Base-by-base conservation (phyloP, 2,113 vertebrate species). In the Orycteropus afer region DNA sequence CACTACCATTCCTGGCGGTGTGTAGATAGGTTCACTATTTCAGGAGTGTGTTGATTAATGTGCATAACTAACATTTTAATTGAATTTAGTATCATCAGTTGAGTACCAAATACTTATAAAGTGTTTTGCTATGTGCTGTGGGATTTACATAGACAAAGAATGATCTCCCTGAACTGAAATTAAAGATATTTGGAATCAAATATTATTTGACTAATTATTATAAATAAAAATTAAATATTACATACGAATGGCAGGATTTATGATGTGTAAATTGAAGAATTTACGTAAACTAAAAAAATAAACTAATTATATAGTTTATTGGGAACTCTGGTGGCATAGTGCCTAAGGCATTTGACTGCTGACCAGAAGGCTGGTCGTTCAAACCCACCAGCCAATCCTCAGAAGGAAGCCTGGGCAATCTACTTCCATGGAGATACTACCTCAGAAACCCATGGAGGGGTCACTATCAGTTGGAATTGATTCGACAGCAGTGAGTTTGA, bases 1-100 rank as follows among this genome's bases (percentile, higher is more conserved):
- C 12, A 51, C 14, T 34, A 82, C 22, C 37, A 79, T 90, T 77
- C 20, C 47, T 83, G 25, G 29, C 57, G 34, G 17, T 22, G 51
- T 47, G 12, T 81, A 76, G 57, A 5, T 55, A 78, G 49, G 34
- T 45, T 1, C 9, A 69, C 34, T 49, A 37, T 80, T 91, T 78
- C 20, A 69, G 12, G 45, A 49, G 1, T 51, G n/a, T 45, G 37
- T 86, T 76, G 40, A 93, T 82, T 65, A 71, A 71, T 55, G 32
- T 55, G 71, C 61, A 83, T 69, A 57, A 49, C 37, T 85, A 89
- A 53, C 65, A n/a, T 91, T 93, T 95, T 55, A 83, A 78, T 86
- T 59, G 65, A 83, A 93, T 85, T 76, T 25, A 42, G 51, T 7
- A 32, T 23, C 32, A 67, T 59, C 23, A 63, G 23, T 7, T 93